Evolutionary conservation across 2,113 vertebrate species (phyloP), one percentile per base, ranked within the genome.

Genomic region (Callithrix jacchus): DNA sequence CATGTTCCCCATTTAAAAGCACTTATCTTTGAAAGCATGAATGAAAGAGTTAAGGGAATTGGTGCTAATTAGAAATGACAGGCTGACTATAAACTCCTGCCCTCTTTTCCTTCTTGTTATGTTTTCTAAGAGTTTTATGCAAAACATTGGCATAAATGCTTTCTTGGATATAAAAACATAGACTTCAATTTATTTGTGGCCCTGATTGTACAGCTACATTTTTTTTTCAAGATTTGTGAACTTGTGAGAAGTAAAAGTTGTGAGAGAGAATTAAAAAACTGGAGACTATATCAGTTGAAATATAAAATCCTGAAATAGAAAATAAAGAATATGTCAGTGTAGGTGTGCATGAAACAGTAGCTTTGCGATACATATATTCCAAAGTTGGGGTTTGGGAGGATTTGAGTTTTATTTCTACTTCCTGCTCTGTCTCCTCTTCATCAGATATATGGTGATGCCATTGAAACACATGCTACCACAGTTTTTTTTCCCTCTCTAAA

Each of bases 41-140:
- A 87, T 93, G 87, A 91, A 96, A 71, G 87, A 88, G 84, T 97
- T 95, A 93, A 94, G 77, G 71, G 47, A 97, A 95, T 93, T 91
- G 61, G 61, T 92, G 25, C 85, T 96, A 93, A 97, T 97, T 97
- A 90, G 81, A 64, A 95, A 79, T 88, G 84, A 95, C 83, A 89
- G 42, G 76, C 84, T 90, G 73, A 84, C 81, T 93, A 42, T 85
- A 79, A 87, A 87, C 64, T 90, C 37, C 45, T 87, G 42, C 66
- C 74, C 87, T 85, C 52, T 77, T 91, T 96, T 95, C 68, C 81
- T 95, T 91, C 77, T 49, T 81, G 25, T 64, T 94, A 45, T 94
- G 32, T 93, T 90, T 96, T 88, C 85, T 56, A 11, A 58, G 88
- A 76, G 35, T 96, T 95, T 95, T 89, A 96, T 84, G 52, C 37